phyloP scores from a whole-genome alignment of 2,797 vertebrate genomes.

The Gymnodraco acuticeps region DNA sequence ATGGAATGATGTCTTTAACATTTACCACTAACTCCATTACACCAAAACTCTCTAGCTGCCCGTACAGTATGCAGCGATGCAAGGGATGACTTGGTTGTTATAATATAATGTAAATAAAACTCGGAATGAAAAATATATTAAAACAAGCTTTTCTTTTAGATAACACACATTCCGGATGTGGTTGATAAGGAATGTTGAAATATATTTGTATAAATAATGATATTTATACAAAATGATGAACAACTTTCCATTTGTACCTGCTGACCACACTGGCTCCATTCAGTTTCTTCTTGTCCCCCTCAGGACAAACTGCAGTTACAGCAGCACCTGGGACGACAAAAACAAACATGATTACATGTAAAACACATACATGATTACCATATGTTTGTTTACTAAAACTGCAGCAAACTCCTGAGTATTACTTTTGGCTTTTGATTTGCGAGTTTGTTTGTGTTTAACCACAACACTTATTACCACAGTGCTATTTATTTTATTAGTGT shows the following conservation, averaged over 20 bases:
- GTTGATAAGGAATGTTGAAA: neutral
- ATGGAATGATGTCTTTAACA: conserved; percentile 25
- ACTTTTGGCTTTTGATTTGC: neutral
- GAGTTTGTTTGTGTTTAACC: neutral
- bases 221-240: neutral
- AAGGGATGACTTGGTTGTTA: neutral
- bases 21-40: neutral
- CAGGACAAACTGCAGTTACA: conserved; percentile 75
- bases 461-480: neutral
- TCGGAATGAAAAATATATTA: neutral
- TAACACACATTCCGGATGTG: neutral
- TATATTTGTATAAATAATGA: neutral
- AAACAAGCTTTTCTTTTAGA: neutral
- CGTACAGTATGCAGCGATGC: no score
- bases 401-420: neutral
- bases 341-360: neutral
- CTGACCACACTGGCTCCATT: conserved; percentile 79
- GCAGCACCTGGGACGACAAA: conserved; percentile 77
- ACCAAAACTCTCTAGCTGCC: neutral
- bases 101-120: neutral
- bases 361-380: neutral
- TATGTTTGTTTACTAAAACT: neutral
- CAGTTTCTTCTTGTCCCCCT: conserved; percentile 76
- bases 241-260: conserved; percentile 74
- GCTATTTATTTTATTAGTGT: neutral